phyloP scores from a whole-genome alignment of 2,888 invertebrate genomes.

The Teinopalpus imperialis region DNA sequence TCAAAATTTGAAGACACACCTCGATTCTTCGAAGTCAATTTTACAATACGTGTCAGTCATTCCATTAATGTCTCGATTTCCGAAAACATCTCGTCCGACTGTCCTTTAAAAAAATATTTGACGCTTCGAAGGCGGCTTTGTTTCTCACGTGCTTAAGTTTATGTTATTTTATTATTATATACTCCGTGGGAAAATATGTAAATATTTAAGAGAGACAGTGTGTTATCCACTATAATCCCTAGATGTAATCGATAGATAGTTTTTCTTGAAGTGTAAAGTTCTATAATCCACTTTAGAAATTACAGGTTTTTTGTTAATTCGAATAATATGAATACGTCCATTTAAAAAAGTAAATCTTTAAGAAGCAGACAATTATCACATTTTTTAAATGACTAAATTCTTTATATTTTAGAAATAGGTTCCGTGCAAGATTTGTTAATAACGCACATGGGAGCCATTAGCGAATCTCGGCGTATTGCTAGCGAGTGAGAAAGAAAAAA shows the following conservation, averaged over 20 bases:
- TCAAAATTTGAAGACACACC: conserved; percentile 53
- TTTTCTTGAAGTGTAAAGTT: too few relatives aligned
- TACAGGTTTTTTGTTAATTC: too few relatives aligned
- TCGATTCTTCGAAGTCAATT: conserved; percentile 60
- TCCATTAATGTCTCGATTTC: conserved; percentile 73
- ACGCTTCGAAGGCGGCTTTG: conserved; percentile 56
- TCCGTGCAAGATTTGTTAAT: conserved; percentile 34
- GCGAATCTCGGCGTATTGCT: conserved; percentile 42
- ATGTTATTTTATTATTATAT: conserved; percentile 37
- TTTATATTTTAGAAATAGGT: neutral
- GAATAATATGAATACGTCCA: too few relatives aligned
- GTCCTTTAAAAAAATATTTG: conserved; percentile 68
- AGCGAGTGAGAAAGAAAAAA: conserved; percentile 48
- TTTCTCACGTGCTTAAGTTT: conserved; percentile 52
- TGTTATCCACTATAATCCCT: too few relatives aligned
- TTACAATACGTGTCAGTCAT: conserved; percentile 74
- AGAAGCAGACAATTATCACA: neutral
- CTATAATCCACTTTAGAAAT: too few relatives aligned
- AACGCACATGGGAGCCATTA: conserved; percentile 42
- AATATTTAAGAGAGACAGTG: conserved; percentile 4
- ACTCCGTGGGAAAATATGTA: conserved; percentile 53
- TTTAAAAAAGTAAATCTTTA: too few relatives aligned
- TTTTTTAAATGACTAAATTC: neutral
- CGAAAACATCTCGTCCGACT: conserved; percentile 62
- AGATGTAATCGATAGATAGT: too few relatives aligned